These are phyloP conservation scores for Trichechus manatus DNA, from an alignment of 2,113 vertebrate species.

Conservation along the genomic window DNA sequence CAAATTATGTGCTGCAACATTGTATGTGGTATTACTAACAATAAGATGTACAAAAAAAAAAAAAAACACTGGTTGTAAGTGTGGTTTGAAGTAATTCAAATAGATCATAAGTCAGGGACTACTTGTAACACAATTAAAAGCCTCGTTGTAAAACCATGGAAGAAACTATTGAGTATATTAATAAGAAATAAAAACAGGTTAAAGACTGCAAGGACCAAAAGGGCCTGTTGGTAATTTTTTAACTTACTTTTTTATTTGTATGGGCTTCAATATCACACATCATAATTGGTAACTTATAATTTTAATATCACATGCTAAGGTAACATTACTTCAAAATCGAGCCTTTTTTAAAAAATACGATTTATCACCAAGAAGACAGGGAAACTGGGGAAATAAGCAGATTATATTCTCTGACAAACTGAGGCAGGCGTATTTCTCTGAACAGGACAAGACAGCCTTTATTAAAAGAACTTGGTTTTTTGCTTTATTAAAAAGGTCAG, in stretches of 20 bases:
- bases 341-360: background rate
- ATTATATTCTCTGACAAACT: background rate
- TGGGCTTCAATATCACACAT: background rate
- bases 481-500: background rate
- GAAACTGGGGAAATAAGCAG: conserved; percentile 15
- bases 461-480: conserved; percentile 38
- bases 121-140: too few relatives aligned
- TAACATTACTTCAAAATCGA: conserved; percentile 17
- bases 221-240: background rate
- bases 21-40: too few relatives aligned
- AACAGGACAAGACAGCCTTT: background rate
- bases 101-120: too few relatives aligned
- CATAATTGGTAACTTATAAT: background rate
- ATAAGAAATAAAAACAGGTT: background rate
- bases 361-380: background rate
- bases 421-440: background rate
- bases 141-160: background rate
- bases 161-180: background rate
- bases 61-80: too few relatives aligned
- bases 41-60: too few relatives aligned
- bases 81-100: too few relatives aligned
- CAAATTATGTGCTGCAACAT: too few relatives aligned
- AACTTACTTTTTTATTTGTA: conserved; percentile 18
- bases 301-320: background rate
- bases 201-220: background rate